phyloP scores from a whole-genome alignment of 2,113 vertebrate genomes.

The Zeus faber region DNA sequence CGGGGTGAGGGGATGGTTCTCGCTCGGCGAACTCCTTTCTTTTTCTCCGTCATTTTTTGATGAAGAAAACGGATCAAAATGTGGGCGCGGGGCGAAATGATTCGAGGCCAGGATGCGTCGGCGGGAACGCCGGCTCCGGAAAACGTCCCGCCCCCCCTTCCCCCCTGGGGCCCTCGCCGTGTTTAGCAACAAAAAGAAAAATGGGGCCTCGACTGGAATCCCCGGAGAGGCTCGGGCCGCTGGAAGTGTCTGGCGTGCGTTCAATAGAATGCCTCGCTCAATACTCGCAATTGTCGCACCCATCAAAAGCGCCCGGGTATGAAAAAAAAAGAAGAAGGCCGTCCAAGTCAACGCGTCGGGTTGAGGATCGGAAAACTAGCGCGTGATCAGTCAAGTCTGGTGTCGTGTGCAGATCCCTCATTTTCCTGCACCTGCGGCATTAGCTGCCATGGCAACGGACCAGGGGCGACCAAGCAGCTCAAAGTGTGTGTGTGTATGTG shows the following conservation, averaged over 20 bases:
- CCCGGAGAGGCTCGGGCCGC: conserved; percentile 11
- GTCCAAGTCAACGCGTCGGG: conserved; percentile 29
- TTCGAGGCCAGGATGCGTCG: too few species aligned
- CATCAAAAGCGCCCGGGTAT: too few species aligned
- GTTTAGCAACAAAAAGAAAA: neutral
- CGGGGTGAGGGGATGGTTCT: too few species aligned
- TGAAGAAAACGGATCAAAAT: too few species aligned
- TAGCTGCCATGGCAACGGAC: too few species aligned
- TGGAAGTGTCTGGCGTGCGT: conserved; percentile 16
- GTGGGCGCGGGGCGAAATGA: too few species aligned
- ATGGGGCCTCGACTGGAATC: conserved; percentile 10
- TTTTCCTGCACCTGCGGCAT: conserved; percentile 64
- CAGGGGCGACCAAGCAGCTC: too few species aligned
- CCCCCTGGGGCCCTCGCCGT: conserved; percentile 6
- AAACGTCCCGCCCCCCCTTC: too few species aligned
- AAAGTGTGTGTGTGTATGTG: conserved; percentile 33
- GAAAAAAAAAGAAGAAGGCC: conserved; percentile 26
- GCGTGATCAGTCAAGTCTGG: conserved; percentile 30
- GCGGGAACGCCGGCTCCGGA: too few species aligned
- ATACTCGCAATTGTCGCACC: conserved; percentile 24
- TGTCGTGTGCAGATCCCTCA: conserved; percentile 35
- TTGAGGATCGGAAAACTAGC: conserved; percentile 27
- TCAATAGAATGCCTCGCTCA: conserved; percentile 20
- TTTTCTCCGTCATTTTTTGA: too few species aligned
- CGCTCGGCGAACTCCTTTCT: too few species aligned